Evolutionary conservation across 2,797 vertebrate genomes (phyloP), one percentile per base, ranked within the genome.

Genomic region (Gephyroberyx darwinii): DNA sequence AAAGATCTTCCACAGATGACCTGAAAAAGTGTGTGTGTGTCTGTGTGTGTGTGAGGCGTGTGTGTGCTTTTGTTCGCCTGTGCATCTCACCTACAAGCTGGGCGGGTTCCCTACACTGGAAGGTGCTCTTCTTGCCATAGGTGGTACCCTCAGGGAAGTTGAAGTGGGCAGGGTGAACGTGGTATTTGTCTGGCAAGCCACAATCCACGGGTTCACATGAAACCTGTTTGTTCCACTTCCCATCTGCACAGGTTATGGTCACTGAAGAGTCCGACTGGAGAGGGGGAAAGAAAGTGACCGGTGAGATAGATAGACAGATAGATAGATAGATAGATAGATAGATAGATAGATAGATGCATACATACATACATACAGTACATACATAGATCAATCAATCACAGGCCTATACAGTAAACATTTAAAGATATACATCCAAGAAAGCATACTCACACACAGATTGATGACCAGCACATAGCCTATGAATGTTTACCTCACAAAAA

Each of bases 201-300:
- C 98, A 99, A 91, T 99, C 98, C 71, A 99, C 95, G 0, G 98
- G 97, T 77, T 98, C 96, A 2, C 98, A 99, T 0, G 93, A 95
- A 39, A 98, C 96, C 87, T 96, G 96, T 70, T 97, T 96, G 89
- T 95, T 99, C 98, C 98, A 99, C 76, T 98, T 98, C 69, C 97
- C 97, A 55, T 98, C 96, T 0, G 91, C 84, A 64, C 98, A 99
- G 3, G 95, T 98, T 85, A 98, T 95, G 16, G 94, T 96, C 85
- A 96, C 93, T 0, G 80, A 94, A 41, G 96, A 91, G 62, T 94
- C 94, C 35, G 39, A 91, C 97, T 99, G 86, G 50, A 92, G 86
- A 80, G 62, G 20, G 14, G n/a, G 71, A 26, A 63, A 22, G 50
- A 53, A 57, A 26, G 50, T 5, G 10, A 50, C 33, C 51, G 66